These are phyloP conservation scores for Phalera bucephala DNA, from an alignment of 2,888 invertebrate genomes.

Conservation along the genomic window DNA sequence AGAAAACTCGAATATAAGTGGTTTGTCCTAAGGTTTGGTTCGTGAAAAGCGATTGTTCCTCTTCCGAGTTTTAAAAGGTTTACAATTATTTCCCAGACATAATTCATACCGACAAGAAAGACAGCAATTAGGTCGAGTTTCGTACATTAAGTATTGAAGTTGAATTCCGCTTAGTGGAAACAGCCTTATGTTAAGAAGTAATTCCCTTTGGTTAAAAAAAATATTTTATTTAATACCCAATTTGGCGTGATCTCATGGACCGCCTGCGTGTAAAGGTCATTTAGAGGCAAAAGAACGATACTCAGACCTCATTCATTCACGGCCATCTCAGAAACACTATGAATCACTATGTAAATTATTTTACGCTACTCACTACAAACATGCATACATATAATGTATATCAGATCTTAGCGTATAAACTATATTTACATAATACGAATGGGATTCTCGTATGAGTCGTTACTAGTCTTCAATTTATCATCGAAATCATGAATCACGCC, in stretches of 20 bases:
- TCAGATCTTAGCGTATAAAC: slow-evolving; percentile 20
- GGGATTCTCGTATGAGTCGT: slow-evolving; percentile 33
- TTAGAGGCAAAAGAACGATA: slow-evolving; percentile 46
- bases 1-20: too few species aligned
- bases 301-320: slow-evolving; percentile 50
- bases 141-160: too few species aligned
- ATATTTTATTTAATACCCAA: too few species aligned
- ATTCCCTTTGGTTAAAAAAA: not conserved
- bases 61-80: too few species aligned
- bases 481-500: slow-evolving; percentile 49
- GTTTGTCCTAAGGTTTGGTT: too few species aligned
- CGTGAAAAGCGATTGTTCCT: too few species aligned
- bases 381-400: slow-evolving; percentile 23
- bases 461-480: slow-evolving; percentile 20
- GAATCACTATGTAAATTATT: slow-evolving; percentile 57
- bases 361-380: slow-evolving; percentile 43
- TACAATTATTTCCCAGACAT: too few species aligned
- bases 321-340: slow-evolving; percentile 37
- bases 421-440: slow-evolving; percentile 27
- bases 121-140: too few species aligned
- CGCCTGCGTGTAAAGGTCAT: slow-evolving; percentile 35
- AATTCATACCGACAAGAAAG: too few species aligned
- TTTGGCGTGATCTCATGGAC: not conserved
- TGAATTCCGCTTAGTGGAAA: too few species aligned
- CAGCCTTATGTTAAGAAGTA: not conserved